Evolutionary conservation across 1,140 invertebrate species (phyloP).

Genomic region (Rhagoletis pomonella): DNA sequence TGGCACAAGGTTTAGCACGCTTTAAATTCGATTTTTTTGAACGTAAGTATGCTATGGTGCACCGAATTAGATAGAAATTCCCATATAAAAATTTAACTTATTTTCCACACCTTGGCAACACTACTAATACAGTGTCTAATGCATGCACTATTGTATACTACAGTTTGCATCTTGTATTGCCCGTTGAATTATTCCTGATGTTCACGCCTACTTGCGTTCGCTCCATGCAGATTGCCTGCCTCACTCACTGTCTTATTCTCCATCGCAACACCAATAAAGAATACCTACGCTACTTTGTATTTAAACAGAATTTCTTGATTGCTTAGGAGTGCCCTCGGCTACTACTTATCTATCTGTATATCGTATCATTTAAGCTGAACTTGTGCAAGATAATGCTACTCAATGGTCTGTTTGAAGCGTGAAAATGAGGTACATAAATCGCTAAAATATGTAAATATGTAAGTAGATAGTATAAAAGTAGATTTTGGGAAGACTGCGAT

Average conservation of each 20-base stretch:
- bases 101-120: background rate
- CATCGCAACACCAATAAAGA: too few relatives aligned
- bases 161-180: conserved; percentile 12
- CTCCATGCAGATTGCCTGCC: too few relatives aligned
- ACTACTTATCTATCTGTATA: background rate
- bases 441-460: too few relatives aligned
- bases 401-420: background rate
- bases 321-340: background rate
- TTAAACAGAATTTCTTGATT: background rate
- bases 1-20: too few relatives aligned
- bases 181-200: background rate
- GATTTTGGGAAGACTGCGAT: too few relatives aligned
- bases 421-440: conserved; percentile 27
- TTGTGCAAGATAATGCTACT: background rate
- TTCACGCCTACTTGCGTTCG: background rate
- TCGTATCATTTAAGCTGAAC: background rate
- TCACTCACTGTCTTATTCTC: too few relatives aligned
- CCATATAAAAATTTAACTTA: too few relatives aligned
- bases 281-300: background rate
- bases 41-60: too few relatives aligned
- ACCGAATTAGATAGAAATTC: too few relatives aligned
- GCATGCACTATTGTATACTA: background rate
- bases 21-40: too few relatives aligned
- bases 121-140: background rate
- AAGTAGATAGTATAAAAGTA: too few relatives aligned